Base-by-base conservation (phyloP, 2,888 invertebrate species). In the Troides helena region DNA sequence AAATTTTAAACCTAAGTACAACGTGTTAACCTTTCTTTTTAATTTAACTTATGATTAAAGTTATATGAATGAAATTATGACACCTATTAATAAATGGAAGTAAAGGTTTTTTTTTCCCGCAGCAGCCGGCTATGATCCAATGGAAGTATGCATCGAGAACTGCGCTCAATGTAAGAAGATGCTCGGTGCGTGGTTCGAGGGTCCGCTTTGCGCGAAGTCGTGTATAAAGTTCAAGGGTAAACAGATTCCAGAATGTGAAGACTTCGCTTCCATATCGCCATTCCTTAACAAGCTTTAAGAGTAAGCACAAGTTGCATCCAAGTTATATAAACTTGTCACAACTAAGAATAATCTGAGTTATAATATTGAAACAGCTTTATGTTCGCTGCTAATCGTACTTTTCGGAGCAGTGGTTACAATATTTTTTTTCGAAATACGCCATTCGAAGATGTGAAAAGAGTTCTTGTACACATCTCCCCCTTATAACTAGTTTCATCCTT, bases 81-180 rank as follows among this genome's bases (percentile, higher is more conserved):
- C 14, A 46, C 46, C 46, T 46, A 12, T 46, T 46, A 14, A 53
- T 23, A 23, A 23, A 23, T 23, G n/a, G 7, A 23, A 6, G 23
- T 57, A 36, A 21, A 10, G 39, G 53, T 36, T 30, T 4, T 62
- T 57, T 58, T 62, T 25, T 58, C 62, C n/a, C 30, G 59, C 82
- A 92, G 90, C 90, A 43, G 86, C 87, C 70, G 92, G 93, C 74
- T 94, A 93, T 82, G 94, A 94, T 74, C 86, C 90, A 0, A 85
- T 94, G 78, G 96, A 96, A 74, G 93, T 96, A 66, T 97, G 97
- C 87, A 95, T 97, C 71, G 95, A 97, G 77, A 98, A 98, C 88
- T 98, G 98, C 83, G 97, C 97, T 0, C 97, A 97, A 81, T 98
- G 97, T 88, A 97, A 97, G 88, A 96, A 96, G 86, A 97, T 97